Evolutionary conservation across 1,140 invertebrate genomes (phyloP).

Genomic region (Epicauta chinensis): DNA sequence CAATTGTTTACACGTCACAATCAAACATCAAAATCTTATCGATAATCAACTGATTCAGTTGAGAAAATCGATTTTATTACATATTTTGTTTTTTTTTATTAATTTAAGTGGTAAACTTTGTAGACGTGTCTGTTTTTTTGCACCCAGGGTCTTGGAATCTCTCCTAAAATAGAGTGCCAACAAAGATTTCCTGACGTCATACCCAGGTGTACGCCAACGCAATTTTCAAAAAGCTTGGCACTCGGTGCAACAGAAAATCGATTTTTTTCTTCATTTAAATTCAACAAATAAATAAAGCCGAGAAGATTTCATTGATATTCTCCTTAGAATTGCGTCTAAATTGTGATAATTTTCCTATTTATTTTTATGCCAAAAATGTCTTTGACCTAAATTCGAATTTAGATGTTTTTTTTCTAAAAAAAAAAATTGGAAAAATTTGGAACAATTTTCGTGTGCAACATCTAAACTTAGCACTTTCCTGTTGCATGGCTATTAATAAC

Average conservation of each 20-base stretch:
- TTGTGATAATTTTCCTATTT: too few relatives aligned
- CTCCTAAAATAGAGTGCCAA: conserved; percentile 15
- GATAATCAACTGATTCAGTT: too few relatives aligned
- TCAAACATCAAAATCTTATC: background rate
- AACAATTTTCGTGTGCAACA: conserved; percentile 11
- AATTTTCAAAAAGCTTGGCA: background rate
- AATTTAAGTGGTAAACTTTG: too few relatives aligned
- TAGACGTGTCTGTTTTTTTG: background rate
- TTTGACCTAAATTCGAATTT: conserved; percentile 10
- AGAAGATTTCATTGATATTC: too few relatives aligned
- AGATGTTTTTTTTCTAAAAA: background rate
- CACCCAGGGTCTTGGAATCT: conserved; percentile 11
- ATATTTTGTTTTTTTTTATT: too few relatives aligned
- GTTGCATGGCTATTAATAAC: background rate
- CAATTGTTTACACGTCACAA: background rate
- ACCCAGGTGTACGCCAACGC: conserved; percentile 16
- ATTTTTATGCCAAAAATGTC: background rate
- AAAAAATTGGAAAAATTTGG: too few relatives aligned
- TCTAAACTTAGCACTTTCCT: conserved; percentile 8
- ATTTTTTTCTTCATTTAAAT: too few relatives aligned
- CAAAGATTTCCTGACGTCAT: conserved; percentile 13
- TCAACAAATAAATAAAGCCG: too few relatives aligned
- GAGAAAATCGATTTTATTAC: too few relatives aligned
- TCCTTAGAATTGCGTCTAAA: too few relatives aligned
- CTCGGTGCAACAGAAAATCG: too few relatives aligned